These are phyloP conservation scores for Onychomys torridus DNA, from an alignment of 2,797 vertebrate genomes.

Conservation along the genomic window DNA sequence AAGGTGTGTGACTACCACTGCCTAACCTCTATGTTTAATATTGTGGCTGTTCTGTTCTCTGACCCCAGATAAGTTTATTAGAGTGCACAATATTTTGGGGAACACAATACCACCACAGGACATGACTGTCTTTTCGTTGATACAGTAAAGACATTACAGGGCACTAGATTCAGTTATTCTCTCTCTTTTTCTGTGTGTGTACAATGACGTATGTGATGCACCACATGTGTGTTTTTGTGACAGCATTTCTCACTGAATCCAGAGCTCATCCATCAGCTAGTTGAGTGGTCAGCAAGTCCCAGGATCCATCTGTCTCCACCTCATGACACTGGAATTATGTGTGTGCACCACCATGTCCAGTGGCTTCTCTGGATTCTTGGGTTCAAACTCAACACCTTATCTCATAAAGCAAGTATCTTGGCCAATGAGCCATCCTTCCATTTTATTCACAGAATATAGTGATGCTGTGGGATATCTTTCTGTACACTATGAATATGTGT, in stretches of 20 bases:
- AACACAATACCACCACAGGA: no score
- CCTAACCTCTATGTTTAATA: no score
- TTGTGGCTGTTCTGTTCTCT: no score
- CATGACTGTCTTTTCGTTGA: constrained; percentile 16
- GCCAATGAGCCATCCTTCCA: not conserved
- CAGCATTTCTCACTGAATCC: not conserved
- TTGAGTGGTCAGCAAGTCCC: not conserved
- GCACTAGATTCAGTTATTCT: not conserved
- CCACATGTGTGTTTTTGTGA: not conserved
- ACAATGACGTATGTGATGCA: not conserved
- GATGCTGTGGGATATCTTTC: no score
- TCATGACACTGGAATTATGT: not conserved
- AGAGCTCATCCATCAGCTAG: not conserved
- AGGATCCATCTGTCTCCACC: not conserved
- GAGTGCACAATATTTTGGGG: no score
- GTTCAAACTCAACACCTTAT: not conserved
- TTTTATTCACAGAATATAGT: not conserved
- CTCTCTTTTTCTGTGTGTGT: not conserved
- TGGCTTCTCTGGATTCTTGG: not conserved
- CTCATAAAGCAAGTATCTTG: not conserved
- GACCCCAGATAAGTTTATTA: no score
- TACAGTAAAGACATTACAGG: not conserved
- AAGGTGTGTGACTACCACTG: no score
- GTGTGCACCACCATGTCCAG: not conserved
- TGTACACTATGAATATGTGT: no score